Conservation (phyloP, 2,888 invertebrate genomes). For the Aquatica leii region DNA sequence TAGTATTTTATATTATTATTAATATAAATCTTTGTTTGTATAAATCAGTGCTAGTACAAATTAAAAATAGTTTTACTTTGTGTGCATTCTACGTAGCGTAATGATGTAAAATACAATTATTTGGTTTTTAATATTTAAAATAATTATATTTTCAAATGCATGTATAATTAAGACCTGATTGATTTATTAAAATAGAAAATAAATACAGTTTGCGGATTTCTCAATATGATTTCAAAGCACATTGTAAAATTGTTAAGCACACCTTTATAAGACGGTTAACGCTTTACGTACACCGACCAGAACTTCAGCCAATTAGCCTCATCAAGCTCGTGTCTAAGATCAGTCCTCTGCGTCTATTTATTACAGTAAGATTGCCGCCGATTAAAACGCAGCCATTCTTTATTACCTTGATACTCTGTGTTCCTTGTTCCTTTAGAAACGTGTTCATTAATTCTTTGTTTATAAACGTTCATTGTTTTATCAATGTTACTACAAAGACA, state of each 20-base stretch:
- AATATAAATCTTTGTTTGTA: too few relatives aligned
- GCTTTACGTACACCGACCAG: conserved; percentile 42
- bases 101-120: too few relatives aligned
- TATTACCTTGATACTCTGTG: conserved; percentile 38
- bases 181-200: too few relatives aligned
- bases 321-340: conserved; percentile 45
- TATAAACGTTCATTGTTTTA: conserved; percentile 32
- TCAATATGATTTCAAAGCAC: conserved; percentile 24
- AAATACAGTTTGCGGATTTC: conserved; percentile 24
- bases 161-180: too few relatives aligned
- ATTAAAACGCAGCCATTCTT: conserved; percentile 45
- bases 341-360: conserved; percentile 44
- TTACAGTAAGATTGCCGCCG: conserved; percentile 44
- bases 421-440: conserved; percentile 37
- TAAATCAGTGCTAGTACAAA: too few relatives aligned
- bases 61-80: too few relatives aligned
- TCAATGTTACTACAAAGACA: conserved; percentile 14
- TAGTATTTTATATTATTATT: too few relatives aligned
- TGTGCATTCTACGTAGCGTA: too few relatives aligned
- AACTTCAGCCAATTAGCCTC: conserved; percentile 45
- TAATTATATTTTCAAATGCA: too few relatives aligned
- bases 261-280: conserved; percentile 39
- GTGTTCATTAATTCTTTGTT: conserved; percentile 39
- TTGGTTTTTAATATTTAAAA: too few relatives aligned
- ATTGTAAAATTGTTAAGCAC: conserved; percentile 35